Base-by-base conservation (phyloP, 1,140 invertebrate species). In the Drosophila baimaii region DNA sequence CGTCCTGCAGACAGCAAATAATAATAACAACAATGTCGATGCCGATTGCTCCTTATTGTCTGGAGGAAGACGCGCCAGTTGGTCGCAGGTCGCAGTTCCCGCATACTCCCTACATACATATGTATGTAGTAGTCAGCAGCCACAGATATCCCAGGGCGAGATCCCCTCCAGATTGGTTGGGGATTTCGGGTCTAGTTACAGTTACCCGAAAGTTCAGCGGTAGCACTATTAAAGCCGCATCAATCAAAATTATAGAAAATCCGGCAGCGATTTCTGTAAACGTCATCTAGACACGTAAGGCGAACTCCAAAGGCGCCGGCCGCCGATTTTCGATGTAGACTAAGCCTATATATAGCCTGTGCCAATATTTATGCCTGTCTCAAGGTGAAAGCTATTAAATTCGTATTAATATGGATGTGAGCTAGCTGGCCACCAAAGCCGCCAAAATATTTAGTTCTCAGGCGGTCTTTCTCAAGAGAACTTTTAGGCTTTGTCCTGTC, bases 11-110 rank as follows among this genome's bases (percentile, higher is more conserved):
- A 70, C 75, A 61, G 55, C 55, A 77, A 68, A 49, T 56, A 79
- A 80, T 80, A 77, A 88, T 78, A 89, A 83, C 76, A 54, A 54
- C 51, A 54, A 35, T 23, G 13, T 31, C 31, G 19, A 35, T 23
- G 19, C 29, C 51, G 68, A 88, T 89, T 77, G 88, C 83, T 88
- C 81, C 77, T 75, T 82, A 86, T 86, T 88, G 82, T 82, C 62
- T 47, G 62, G 58, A 27, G 29, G 33, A 68, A 81, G 57, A 52
- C 56, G 66, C 83, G 63, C 59, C 83, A 86, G 79, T 86, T 86
- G 83, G 83, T 64, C 62, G 35, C 35, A 61, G 79, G 51, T 63
- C 68, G 62, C 61, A 43, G 49, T 21, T 33, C 70, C 51, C 52
- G 66, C 58, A 55, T 41, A 57, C 70, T 74, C 51, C 58, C 54